These are phyloP conservation scores for Drosophila leontia DNA, from an alignment of 1,140 invertebrate genomes.

Conservation along the genomic window DNA sequence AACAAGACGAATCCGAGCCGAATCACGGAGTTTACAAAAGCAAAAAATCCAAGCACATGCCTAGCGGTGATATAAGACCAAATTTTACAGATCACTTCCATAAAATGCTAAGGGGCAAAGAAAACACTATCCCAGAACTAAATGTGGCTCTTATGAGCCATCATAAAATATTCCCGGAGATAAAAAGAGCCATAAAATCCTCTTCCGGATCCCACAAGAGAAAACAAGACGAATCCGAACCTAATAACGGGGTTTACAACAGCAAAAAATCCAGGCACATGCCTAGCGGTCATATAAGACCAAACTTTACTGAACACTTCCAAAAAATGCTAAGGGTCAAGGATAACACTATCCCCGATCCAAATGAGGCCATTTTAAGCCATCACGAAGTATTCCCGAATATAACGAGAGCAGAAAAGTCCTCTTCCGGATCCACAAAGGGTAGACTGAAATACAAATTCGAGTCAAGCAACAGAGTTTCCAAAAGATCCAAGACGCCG, in stretches of 20 bases:
- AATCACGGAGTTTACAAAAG: background rate
- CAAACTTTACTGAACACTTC: background rate
- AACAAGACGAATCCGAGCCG: background rate
- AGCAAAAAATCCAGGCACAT: too few species aligned
- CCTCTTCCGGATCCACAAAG: background rate
- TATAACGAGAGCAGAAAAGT: background rate
- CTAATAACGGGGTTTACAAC: background rate
- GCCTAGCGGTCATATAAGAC: too few species aligned
- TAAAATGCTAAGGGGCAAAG: background rate
- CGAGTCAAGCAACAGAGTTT: background rate
- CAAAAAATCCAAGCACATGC: too few species aligned
- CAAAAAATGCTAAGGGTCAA: conserved; percentile 1
- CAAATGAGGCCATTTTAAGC: too few species aligned
- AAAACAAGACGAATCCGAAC: background rate
- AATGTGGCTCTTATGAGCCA: background rate
- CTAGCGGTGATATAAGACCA: background rate
- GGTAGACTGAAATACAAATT: background rate
- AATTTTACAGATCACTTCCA: background rate
- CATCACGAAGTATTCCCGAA: background rate
- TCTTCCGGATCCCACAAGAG: background rate
- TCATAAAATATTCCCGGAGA: background rate
- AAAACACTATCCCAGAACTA: background rate
- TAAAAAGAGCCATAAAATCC: background rate
- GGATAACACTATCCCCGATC: too few species aligned
- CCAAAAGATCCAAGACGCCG: too few species aligned